Conservation (phyloP, 2,888 invertebrate species). For the Macrostomum cliftonense region DNA sequence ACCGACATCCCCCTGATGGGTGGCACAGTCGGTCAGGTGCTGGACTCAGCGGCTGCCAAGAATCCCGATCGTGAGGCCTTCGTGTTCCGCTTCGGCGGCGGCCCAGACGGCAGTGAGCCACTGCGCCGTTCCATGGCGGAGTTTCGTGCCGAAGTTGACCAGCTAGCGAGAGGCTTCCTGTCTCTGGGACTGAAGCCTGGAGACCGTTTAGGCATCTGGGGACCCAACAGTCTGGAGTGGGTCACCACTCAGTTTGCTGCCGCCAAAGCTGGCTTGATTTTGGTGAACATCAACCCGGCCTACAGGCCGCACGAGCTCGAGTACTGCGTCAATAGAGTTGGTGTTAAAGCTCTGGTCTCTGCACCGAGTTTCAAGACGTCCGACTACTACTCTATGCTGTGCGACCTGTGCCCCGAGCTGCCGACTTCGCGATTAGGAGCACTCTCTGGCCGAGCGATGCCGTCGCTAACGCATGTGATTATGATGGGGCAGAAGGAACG, state of each 20-base stretch:
- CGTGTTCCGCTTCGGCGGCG: conserved; percentile 19
- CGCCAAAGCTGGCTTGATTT: conserved; percentile 51
- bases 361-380: conserved; percentile 47
- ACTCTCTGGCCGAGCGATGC: conserved; percentile 17
- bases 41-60: conserved; percentile 21
- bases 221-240: conserved; percentile 61
- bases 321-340: conserved; percentile 49
- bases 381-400: conserved; percentile 50
- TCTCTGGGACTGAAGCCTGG: conserved; percentile 51
- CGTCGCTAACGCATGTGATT: conserved; percentile 44
- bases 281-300: conserved; percentile 57
- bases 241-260: conserved; percentile 51
- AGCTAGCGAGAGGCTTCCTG: conserved; percentile 52
- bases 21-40: conserved; percentile 24
- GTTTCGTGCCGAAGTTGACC: conserved; percentile 44
- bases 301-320: conserved; percentile 52
- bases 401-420: conserved; percentile 45
- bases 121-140: conserved; percentile 11
- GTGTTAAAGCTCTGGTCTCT: conserved; percentile 49
- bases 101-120: conserved; percentile 21
- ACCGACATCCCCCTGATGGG: conserved; percentile 21
- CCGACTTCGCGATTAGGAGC: not conserved
- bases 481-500: conserved; percentile 35
- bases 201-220: conserved; percentile 60
- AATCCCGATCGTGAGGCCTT: conserved; percentile 25